phyloP scores from a whole-genome alignment of 2,888 invertebrate species.

The Idaea straminata region DNA sequence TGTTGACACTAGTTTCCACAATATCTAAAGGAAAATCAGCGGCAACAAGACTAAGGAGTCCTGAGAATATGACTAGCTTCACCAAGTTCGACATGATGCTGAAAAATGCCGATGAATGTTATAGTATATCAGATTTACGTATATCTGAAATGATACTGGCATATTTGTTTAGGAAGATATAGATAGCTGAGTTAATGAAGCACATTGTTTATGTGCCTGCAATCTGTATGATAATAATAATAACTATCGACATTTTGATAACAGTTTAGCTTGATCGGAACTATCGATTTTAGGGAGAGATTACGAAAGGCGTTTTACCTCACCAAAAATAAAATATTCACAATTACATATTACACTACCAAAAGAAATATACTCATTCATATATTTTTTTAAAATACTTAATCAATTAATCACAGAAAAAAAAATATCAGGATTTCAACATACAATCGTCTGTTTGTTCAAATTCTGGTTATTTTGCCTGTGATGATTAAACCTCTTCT shows the following conservation, averaged over 20 bases:
- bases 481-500: neutral
- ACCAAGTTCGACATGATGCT: slow-evolving; percentile 44
- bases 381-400: no score
- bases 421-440: no score
- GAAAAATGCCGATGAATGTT: slow-evolving; percentile 21
- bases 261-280: neutral
- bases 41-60: slow-evolving; percentile 39
- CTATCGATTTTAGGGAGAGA: neutral
- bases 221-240: slow-evolving; percentile 31
- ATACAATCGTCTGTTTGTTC: no score
- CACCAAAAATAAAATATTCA: neutral
- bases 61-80: slow-evolving; percentile 43
- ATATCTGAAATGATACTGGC: neutral
- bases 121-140: neutral
- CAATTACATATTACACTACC: neutral
- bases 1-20: slow-evolving; percentile 25
- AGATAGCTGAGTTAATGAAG: neutral
- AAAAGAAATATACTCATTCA: no score
- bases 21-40: slow-evolving; percentile 57
- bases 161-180: neutral
- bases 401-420: no score
- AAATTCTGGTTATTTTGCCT: neutral
- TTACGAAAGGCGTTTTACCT: neutral
- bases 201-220: neutral
- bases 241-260: neutral